Conservation (phyloP, 1,140 invertebrate genomes). For the Drosophila ogumai region DNA sequence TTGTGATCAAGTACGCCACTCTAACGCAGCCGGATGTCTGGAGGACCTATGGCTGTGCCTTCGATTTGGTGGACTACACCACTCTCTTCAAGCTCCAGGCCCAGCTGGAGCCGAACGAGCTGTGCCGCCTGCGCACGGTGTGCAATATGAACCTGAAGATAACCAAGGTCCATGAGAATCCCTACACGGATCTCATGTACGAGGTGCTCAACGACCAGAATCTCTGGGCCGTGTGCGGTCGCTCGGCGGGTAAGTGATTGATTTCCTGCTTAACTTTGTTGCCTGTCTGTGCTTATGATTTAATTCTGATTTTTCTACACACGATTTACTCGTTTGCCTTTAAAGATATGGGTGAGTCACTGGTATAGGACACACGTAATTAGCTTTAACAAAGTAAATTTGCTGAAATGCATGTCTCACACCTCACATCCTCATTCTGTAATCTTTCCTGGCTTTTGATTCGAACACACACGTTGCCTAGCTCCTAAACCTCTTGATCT, state of each 20-base stretch:
- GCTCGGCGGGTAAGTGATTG: slow-evolving; percentile 89
- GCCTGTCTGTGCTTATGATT: slow-evolving; percentile 48
- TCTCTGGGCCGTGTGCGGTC: slow-evolving; percentile 96
- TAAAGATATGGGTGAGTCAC: slow-evolving; percentile 70
- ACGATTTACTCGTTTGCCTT: slow-evolving; percentile 58
- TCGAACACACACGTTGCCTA: not conserved
- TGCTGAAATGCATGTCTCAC: slow-evolving; percentile 7
- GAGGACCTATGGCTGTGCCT: slow-evolving; percentile 86
- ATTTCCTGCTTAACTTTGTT: slow-evolving; percentile 1
- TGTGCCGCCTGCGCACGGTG: slow-evolving; percentile 94
- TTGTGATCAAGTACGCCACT: slow-evolving; percentile 88
- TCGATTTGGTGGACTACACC: slow-evolving; percentile 87
- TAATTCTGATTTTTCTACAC: slow-evolving; percentile 63
- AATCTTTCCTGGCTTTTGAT: slow-evolving; percentile 13
- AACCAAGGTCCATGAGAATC: slow-evolving; percentile 85
- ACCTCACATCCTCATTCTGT: not conserved
- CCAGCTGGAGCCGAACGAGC: slow-evolving; percentile 93
- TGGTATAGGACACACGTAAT: slow-evolving; percentile 32
- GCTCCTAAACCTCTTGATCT: not conserved
- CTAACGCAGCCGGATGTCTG: slow-evolving; percentile 85
- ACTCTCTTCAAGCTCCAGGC: slow-evolving; percentile 94
- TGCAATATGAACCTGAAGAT: slow-evolving; percentile 93
- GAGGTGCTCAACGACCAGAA: slow-evolving; percentile 96
- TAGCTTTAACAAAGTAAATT: slow-evolving; percentile 9
- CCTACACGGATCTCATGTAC: slow-evolving; percentile 92